Conservation (phyloP, 2,888 invertebrate genomes). For the Caenorhabditis zanzibari region DNA sequence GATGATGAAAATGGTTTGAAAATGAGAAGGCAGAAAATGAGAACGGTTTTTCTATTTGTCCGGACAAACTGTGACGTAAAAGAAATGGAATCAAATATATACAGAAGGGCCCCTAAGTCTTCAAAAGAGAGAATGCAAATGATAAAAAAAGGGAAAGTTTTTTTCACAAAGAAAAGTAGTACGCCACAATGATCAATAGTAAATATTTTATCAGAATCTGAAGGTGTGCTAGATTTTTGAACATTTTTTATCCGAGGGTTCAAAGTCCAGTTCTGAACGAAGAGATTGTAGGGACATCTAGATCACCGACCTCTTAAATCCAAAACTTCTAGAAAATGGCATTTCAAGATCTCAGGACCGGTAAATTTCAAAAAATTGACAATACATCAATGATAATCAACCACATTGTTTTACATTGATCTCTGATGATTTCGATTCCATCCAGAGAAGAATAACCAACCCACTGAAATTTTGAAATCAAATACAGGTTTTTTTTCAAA, state of each 20-base stretch:
- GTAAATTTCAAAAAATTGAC: not conserved
- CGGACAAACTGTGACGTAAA: constrained; percentile 20
- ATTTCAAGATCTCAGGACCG: not conserved
- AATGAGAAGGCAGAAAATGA: not conserved
- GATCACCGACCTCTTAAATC: not conserved
- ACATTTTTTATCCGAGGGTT: too few relatives aligned
- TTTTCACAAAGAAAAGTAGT: constrained; percentile 8
- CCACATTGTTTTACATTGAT: constrained; percentile 2
- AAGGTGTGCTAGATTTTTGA: too few relatives aligned
- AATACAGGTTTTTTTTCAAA: not conserved
- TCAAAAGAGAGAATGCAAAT: not conserved
- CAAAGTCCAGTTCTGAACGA: too few relatives aligned
- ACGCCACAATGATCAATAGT: constrained; percentile 21
- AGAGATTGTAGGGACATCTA: too few relatives aligned
- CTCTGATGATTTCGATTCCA: constrained; percentile 12
- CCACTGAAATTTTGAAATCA: not conserved
- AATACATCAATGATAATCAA: constrained; percentile 5
- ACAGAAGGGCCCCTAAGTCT: not conserved
- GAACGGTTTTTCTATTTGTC: not conserved
- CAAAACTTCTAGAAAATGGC: not conserved
- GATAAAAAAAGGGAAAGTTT: constrained; percentile 15
- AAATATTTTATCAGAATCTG: not conserved
- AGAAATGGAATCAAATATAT: not conserved
- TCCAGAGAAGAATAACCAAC: not conserved
- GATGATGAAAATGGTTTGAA: not conserved